Conservation (phyloP, 2,888 invertebrate species). For the Cenopis cana region DNA sequence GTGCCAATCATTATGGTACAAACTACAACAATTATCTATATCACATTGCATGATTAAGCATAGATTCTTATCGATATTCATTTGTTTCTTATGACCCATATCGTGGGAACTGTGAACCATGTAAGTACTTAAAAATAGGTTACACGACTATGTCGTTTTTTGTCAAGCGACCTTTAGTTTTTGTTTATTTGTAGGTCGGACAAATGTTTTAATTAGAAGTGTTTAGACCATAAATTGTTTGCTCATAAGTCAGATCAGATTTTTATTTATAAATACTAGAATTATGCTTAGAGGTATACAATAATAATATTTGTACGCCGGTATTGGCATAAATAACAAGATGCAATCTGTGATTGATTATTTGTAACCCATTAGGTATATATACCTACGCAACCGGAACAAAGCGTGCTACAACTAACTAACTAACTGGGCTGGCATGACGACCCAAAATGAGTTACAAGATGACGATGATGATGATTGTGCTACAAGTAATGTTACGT, state of each 20-base stretch:
- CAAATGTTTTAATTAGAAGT: constrained; percentile 24
- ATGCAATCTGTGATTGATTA: too few species aligned
- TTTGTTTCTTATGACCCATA: constrained; percentile 31
- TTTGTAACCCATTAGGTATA: too few species aligned
- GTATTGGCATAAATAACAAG: too few species aligned
- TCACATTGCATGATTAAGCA: constrained; percentile 24
- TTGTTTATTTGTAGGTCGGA: constrained; percentile 12
- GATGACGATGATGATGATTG: too few species aligned
- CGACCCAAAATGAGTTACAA: too few species aligned
- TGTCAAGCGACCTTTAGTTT: constrained; percentile 34
- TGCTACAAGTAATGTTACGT: too few species aligned
- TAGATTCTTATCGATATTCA: constrained; percentile 35
- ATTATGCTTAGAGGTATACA: too few species aligned
- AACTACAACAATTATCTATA: constrained; percentile 7
- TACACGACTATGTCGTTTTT: constrained; percentile 26
- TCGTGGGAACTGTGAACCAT: constrained; percentile 27
- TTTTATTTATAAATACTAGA: too few species aligned
- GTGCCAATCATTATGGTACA: constrained; percentile 3
- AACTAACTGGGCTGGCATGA: too few species aligned
- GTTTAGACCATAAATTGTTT: neutral
- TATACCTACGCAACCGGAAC: too few species aligned
- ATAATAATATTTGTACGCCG: too few species aligned
- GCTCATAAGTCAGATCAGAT: neutral
- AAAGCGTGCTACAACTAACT: too few species aligned
- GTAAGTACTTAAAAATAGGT: constrained; percentile 11